phyloP scores from a whole-genome alignment of 2,113 vertebrate species.

The Rhynchopsitta pachyrhyncha region DNA sequence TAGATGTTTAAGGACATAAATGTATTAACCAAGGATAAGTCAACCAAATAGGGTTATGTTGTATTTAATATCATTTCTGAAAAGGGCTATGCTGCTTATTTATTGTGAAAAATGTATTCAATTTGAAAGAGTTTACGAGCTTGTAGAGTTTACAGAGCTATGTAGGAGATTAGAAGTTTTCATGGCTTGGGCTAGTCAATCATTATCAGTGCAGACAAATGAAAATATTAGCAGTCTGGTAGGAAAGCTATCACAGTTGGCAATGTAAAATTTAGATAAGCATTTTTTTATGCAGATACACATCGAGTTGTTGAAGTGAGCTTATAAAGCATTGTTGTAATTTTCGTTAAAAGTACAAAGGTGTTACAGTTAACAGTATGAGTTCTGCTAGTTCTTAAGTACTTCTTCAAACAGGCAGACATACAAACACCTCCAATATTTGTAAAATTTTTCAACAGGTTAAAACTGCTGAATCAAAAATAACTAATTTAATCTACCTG shows the following conservation, averaged over 20 bases:
- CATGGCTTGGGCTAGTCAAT: neutral
- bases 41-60: neutral
- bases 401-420: neutral
- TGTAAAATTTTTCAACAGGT: conserved; percentile 76
- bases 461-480: conserved; percentile 92
- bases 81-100: neutral
- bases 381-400: neutral
- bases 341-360: neutral
- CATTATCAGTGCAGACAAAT: neutral
- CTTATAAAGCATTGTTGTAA: neutral
- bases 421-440: neutral
- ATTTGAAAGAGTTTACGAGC: neutral
- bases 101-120: neutral
- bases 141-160: neutral
- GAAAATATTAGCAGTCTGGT: neutral
- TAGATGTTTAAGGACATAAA: neutral
- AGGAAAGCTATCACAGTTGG: neutral
- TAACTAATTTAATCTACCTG: conserved; percentile 92
- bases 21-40: neutral
- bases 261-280: neutral
- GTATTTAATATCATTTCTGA: neutral
- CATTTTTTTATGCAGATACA: neutral
- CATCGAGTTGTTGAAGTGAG: neutral
- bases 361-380: neutral
- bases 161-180: neutral